Evolutionary conservation across 2,797 vertebrate genomes (phyloP).

Genomic region (Pitangus sulphuratus): DNA sequence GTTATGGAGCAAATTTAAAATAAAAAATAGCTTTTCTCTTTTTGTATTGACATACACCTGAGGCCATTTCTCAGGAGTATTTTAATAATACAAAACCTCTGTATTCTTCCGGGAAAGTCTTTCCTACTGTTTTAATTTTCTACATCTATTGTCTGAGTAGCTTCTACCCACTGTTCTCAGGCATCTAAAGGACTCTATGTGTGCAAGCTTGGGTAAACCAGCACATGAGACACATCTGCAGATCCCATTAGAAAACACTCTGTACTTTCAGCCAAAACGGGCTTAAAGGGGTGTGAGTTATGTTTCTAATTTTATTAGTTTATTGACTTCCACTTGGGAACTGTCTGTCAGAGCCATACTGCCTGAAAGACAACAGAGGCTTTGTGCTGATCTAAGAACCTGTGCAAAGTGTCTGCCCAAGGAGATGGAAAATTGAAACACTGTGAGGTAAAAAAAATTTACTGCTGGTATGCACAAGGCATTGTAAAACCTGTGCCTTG

Average conservation of each 20-base stretch:
- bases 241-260: neutral
- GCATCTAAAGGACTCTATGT: neutral
- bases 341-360: neutral
- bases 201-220: neutral
- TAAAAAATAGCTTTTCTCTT: neutral
- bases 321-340: neutral
- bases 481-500: neutral
- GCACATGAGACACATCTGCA: neutral
- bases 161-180: neutral
- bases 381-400: neutral
- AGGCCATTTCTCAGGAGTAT: neutral
- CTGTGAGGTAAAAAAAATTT: neutral
- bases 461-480: neutral
- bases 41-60: neutral
- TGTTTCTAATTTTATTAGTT: neutral
- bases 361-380: neutral
- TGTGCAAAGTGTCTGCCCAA: accelerated
- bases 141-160: neutral
- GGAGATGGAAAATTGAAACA: neutral
- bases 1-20: neutral
- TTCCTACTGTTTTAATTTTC: neutral
- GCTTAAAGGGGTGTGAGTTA: neutral
- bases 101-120: neutral
- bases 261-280: neutral
- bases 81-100: neutral